Conservation (phyloP, 2,888 invertebrate genomes). For the Phorcus lineatus region DNA sequence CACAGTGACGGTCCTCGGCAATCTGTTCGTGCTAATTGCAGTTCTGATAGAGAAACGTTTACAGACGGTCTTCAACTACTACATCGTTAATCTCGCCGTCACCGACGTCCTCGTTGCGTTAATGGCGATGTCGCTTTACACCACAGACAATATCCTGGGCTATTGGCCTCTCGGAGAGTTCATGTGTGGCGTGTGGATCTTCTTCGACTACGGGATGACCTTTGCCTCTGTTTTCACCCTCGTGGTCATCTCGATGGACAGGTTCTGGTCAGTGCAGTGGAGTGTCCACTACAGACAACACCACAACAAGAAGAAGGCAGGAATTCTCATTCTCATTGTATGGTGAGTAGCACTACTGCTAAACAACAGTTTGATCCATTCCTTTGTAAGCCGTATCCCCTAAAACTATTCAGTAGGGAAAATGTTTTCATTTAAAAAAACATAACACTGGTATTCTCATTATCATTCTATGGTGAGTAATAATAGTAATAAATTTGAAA, state of each 20-base stretch:
- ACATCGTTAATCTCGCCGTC: conserved; percentile 58
- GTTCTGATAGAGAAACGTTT: conserved; percentile 67
- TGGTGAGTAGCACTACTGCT: conserved; percentile 50
- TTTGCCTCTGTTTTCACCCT: conserved; percentile 74
- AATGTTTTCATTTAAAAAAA: too few relatives aligned
- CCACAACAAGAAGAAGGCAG: conserved; percentile 56
- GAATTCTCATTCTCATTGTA: conserved; percentile 45
- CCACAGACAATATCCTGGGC: conserved; percentile 67
- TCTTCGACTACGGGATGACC: conserved; percentile 74
- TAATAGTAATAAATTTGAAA: too few relatives aligned
- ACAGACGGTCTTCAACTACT: conserved; percentile 71
- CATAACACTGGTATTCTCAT: too few relatives aligned
- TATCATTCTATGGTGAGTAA: too few relatives aligned
- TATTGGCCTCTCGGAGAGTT: conserved; percentile 73
- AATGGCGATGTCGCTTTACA: conserved; percentile 72
- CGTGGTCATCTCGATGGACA: conserved; percentile 69
- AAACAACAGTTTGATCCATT: too few relatives aligned
- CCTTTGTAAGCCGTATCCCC: too few relatives aligned
- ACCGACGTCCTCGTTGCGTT: conserved; percentile 71
- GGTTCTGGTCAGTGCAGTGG: conserved; percentile 67
- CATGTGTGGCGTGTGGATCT: conserved; percentile 73
- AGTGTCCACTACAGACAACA: conserved; percentile 56
- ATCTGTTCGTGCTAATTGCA: conserved; percentile 69
- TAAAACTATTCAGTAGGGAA: too few relatives aligned
- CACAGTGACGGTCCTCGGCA: conserved; percentile 64